Conservation (phyloP, 2,888 invertebrate genomes). For the Artemia sinica region DNA sequence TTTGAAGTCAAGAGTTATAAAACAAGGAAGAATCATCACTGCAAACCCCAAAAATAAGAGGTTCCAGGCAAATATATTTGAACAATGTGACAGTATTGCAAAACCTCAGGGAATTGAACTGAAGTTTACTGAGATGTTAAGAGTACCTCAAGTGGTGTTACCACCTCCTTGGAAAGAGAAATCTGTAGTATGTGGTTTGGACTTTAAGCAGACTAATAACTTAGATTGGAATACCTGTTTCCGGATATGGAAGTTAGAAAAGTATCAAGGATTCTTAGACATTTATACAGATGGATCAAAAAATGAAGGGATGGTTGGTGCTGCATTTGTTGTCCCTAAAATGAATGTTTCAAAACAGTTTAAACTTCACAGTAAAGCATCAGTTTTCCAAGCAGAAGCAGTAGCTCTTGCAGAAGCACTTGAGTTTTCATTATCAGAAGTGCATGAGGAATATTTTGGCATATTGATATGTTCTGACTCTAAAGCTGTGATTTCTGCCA, state of each 20-base stretch:
- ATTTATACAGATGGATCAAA: neutral
- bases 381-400: no score
- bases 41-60: neutral
- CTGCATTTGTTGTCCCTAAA: neutral
- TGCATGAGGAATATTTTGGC: no score
- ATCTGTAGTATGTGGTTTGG: neutral
- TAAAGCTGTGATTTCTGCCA: no score
- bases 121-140: neutral
- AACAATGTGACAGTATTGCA: neutral
- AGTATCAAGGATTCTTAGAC: neutral
- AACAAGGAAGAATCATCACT: neutral
- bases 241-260: neutral
- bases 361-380: no score
- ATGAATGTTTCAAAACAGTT: neutral
- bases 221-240: neutral
- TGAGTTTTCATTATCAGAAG: no score
- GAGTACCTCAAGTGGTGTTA: neutral
- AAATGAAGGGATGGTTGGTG: neutral
- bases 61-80: neutral
- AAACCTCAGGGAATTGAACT: neutral
- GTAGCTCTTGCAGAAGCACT: no score
- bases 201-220: neutral
- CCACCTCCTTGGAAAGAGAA: neutral
- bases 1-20: neutral
- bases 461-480: no score